Evolutionary conservation across 2,888 invertebrate species (phyloP).

Genomic region (Caenorhabditis imperialis): DNA sequence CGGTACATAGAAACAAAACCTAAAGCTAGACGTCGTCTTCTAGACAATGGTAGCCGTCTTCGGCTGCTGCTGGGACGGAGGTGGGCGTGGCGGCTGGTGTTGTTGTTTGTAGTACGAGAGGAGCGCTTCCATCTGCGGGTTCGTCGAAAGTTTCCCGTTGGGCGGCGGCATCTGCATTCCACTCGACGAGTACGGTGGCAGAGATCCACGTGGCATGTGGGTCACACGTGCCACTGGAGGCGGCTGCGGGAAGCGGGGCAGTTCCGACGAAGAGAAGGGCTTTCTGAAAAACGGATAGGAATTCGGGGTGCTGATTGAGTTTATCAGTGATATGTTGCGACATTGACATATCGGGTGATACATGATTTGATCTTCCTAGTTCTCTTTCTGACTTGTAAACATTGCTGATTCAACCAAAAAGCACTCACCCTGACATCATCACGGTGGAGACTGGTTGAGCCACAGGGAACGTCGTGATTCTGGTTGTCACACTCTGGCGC

Average conservation of each 20-base stretch:
- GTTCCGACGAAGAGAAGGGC: conserved; percentile 52
- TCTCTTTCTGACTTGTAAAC: conserved; percentile 10
- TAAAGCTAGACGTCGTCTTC: conserved; percentile 3
- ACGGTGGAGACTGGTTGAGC: conserved; percentile 33
- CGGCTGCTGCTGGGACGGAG: conserved; percentile 36
- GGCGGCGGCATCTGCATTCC: conserved; percentile 19
- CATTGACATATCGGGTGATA: too few relatives aligned
- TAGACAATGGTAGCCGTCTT: conserved; percentile 72
- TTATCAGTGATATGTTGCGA: neutral
- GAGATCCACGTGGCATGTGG: conserved; percentile 50
- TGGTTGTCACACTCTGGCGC: conserved; percentile 46
- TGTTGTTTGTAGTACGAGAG: conserved; percentile 65
- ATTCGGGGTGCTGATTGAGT: neutral
- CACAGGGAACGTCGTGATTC: conserved; percentile 69
- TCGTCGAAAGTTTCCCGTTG: conserved; percentile 54
- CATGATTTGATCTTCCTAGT: too few relatives aligned
- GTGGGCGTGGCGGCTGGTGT: conserved; percentile 34
- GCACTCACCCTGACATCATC: conserved; percentile 43
- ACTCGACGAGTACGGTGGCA: conserved; percentile 48
- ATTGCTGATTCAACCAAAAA: conserved; percentile 11
- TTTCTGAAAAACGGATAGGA: conserved; percentile 39
- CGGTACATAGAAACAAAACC: conserved; percentile 31
- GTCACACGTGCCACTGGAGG: conserved; percentile 52
- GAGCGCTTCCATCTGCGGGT: conserved; percentile 71
- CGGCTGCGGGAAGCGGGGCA: conserved; percentile 60